Base-by-base conservation (phyloP, 2,113 vertebrate species). In the Astur gentilis region DNA sequence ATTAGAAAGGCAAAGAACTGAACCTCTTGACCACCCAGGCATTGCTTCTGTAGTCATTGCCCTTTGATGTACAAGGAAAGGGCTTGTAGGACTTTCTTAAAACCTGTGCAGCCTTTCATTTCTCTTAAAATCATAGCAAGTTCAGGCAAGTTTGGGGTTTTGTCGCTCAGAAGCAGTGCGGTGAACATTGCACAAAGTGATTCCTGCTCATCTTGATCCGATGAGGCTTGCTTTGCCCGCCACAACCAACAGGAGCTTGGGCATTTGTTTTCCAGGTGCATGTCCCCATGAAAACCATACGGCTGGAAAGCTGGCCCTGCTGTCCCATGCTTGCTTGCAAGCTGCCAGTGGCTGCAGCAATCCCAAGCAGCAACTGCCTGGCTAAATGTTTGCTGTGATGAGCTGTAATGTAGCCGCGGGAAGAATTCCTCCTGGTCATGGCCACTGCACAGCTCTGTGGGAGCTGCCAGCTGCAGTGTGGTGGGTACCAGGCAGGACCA, bases 391-490 rank as follows among this genome's bases (percentile, higher is more conserved):
- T 61, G 47, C 60, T 64, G 23, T 3, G 49, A 12, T 36, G 52
- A 44, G 64, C 44, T 36, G n/a, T 15, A 34, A 32, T 0, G 2
- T 7, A 50, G 58, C n/a, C 1, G 1, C 1, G 1, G 4, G 6
- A n/a, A 31, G 32, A 36, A 81, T 32, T 72, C 67, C 47, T 22
- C 67, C 52, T 19, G 80, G 38, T 23, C 71, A 9, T 0, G 1
- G 76, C 29, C 82, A 45, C 16, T 8, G 7, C 62, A 21, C 38
- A 47, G 70, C 61, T 75, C 54, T 0, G 1, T 7, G 25, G 61
- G 61, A 21, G 54, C 54, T 75, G 52, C 76, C 76, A 15, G 45
- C 19, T 21, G 31, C 4, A 0, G 50, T 3, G 2, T 2, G 31
- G 34, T 32, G n/a, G 40, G 65, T 18, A n/a, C 47, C 34, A 6